Conservation (phyloP, 1,140 invertebrate genomes). For the Samia ricini region DNA sequence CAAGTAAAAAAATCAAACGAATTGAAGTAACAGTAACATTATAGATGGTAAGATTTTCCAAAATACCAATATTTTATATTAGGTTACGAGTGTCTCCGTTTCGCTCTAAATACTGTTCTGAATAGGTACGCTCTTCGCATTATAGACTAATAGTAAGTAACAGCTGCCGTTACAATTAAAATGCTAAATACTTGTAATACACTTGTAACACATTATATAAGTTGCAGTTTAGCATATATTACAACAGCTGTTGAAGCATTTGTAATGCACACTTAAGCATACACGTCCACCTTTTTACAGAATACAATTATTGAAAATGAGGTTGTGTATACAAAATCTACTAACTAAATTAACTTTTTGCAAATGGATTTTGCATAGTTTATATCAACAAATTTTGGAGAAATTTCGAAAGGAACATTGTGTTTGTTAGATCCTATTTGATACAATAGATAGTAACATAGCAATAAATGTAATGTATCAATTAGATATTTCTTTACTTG, state of each 20-base stretch:
- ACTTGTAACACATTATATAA: slow-evolving; percentile 16
- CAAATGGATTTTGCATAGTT: too few relatives aligned
- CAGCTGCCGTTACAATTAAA: slow-evolving; percentile 12
- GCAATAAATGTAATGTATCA: too few relatives aligned
- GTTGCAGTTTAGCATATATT: neutral
- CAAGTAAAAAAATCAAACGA: neutral
- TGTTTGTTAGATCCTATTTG: too few relatives aligned
- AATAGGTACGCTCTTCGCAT: slow-evolving; percentile 13
- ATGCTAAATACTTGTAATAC: slow-evolving; percentile 16
- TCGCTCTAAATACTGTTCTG: slow-evolving; percentile 18
- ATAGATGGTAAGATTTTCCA: slow-evolving; percentile 9
- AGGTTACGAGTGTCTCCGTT: slow-evolving; percentile 13
- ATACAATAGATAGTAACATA: too few relatives aligned
- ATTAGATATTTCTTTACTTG: neutral
- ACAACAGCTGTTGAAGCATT: neutral
- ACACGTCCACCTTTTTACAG: neutral
- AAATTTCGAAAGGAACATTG: too few relatives aligned
- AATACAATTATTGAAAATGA: neutral
- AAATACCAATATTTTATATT: slow-evolving; percentile 12
- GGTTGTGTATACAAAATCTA: too few relatives aligned
- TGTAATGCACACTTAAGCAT: neutral
- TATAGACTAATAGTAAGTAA: slow-evolving; percentile 15
- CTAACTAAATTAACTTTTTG: too few relatives aligned
- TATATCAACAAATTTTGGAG: too few relatives aligned
- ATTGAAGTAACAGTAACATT: slow-evolving; percentile 1